These are phyloP conservation scores for Carcharodon carcharias DNA, from an alignment of 2,797 vertebrate genomes.

Conservation along the genomic window DNA sequence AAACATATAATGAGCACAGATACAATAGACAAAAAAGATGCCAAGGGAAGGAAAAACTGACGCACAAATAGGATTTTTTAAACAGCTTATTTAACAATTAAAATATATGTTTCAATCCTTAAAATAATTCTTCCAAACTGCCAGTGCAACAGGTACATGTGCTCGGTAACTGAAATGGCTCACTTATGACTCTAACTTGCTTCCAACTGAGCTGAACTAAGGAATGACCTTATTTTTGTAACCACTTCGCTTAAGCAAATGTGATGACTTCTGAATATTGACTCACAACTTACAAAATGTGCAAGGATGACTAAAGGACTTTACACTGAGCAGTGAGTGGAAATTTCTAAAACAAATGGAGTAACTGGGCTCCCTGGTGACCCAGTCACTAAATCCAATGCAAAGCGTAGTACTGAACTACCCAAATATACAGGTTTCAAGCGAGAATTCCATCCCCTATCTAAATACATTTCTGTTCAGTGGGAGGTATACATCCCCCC, in stretches of 20 bases:
- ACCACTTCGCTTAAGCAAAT: not conserved
- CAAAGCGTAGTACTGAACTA: no score
- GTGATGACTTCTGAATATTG: not conserved
- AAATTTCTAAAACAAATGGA: not conserved
- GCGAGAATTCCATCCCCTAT: not conserved
- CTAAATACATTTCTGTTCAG: not conserved
- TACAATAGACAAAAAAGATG: not conserved
- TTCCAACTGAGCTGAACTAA: not conserved
- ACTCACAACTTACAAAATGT: not conserved
- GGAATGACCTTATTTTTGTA: not conserved
- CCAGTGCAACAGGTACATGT: no score
- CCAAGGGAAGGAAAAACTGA: not conserved
- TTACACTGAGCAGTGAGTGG: not conserved
- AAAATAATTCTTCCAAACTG: not conserved
- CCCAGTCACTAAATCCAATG: not conserved
- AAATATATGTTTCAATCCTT: not conserved
- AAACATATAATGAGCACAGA: not conserved
- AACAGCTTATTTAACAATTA: no score
- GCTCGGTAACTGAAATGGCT: no score
- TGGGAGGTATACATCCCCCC: not conserved
- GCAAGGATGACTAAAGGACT: not conserved
- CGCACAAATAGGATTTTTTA: not conserved
- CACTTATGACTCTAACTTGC: no score
- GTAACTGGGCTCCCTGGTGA: not conserved
- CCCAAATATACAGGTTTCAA: no score